Evolutionary conservation across 1,140 invertebrate species (phyloP).

Genomic region (Lethocerus indicus): DNA sequence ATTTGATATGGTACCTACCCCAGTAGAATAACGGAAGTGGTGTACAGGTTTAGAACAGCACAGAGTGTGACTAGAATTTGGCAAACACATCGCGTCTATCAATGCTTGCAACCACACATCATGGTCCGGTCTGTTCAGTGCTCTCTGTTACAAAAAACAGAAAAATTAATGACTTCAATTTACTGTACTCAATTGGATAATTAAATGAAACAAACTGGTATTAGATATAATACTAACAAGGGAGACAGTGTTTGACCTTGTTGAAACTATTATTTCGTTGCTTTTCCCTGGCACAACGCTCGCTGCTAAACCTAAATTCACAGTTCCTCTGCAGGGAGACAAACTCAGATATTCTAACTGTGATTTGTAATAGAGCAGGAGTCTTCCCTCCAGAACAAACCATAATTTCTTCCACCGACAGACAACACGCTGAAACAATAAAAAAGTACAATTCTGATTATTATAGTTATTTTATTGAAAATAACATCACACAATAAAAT

Average conservation of each 20-base stretch:
- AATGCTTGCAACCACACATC: constrained; percentile 28
- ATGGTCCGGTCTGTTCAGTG: constrained; percentile 22
- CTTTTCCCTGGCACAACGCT: constrained; percentile 22
- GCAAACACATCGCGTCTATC: constrained; percentile 23
- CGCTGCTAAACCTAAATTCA: constrained; percentile 30
- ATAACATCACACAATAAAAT: not conserved
- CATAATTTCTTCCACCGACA: constrained; percentile 31
- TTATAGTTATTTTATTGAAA: not conserved
- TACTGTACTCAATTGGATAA: too few species aligned
- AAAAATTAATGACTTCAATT: not conserved
- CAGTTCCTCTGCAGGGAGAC: constrained; percentile 30
- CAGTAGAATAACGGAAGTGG: constrained; percentile 9
- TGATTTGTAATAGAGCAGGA: constrained; percentile 32
- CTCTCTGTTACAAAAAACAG: constrained; percentile 22
- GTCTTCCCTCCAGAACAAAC: constrained; percentile 33
- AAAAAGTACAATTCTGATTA: not conserved
- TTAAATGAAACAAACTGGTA: too few species aligned
- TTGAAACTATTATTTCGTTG: constrained; percentile 24
- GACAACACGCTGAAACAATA: constrained; percentile 23
- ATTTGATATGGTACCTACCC: too few species aligned
- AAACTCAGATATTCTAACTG: constrained; percentile 31
- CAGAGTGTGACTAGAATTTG: constrained; percentile 7
- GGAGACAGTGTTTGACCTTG: constrained; percentile 27
- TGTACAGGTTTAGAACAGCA: constrained; percentile 13
- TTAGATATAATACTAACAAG: constrained; percentile 29